Base-by-base conservation (phyloP, 2,888 invertebrate genomes). In the Heliconius ismenius region DNA sequence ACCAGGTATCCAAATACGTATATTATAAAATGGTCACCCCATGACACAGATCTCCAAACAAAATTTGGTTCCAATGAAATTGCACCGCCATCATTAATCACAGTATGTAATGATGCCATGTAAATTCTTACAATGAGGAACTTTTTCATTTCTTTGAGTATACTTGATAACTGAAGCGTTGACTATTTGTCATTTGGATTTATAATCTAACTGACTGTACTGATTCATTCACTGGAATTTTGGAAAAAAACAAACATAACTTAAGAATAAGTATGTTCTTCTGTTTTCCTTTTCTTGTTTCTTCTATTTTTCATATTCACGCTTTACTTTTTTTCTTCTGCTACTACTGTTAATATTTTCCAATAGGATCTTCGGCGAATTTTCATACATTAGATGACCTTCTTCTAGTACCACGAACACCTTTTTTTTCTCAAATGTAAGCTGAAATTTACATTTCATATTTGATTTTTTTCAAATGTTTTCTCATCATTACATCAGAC, bases 41-140 rank as follows among this genome's bases (percentile, higher is more conserved):
- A 86, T 78, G 43, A 60, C 78, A 81, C 83, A 83, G 85, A 65
- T 74, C 76, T 82, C 83, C 39, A 81, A 80, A 80, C 83, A 78
- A 83, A 83, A 85, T 87, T 88, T 86, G 86, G 86, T 88, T 88
- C 85, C 87, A 87, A 88, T 88, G 86, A 89, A 90, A 91, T 90
- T 90, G 91, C 89, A 87, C 88, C 87, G 70, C 81, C 81, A 81
- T 86, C 88, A 88, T 90, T 84, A 87, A 86, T 91, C 90, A 90
- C 84, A 81, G 79, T 81, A 76, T 81, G 83, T 90, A 90, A 90
- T 88, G 90, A 90, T 88, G 80, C 83, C 82, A 90, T 90, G 90
- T 88, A 90, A 89, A 90, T 89, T 86, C 79, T 49, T 18, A 64
- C 72, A 67, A 75, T 78, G 68, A 68, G 58, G 54, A 74, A 72